These are phyloP conservation scores for Fulica atra DNA, from an alignment of 2,113 vertebrate genomes.

Conservation along the genomic window DNA sequence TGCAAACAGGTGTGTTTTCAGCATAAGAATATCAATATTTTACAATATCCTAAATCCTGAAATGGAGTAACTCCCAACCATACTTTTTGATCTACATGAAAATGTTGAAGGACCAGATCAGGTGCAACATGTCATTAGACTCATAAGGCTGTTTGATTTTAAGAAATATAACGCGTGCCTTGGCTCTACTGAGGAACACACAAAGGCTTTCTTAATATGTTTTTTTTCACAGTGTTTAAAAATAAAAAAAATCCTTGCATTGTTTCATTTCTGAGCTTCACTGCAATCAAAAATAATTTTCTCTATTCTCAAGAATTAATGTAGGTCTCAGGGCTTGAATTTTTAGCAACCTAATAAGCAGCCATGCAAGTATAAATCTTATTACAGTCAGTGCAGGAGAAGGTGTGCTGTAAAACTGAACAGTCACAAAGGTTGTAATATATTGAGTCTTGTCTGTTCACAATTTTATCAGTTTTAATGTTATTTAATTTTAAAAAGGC, in stretches of 20 bases:
- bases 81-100: not conserved
- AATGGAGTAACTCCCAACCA: not conserved
- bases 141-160: not conserved
- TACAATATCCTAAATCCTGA: not conserved
- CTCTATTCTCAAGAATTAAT: not conserved
- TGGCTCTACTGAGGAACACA: not conserved
- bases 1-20: not conserved
- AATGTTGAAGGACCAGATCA: not conserved
- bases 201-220: not conserved
- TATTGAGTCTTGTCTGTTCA: not conserved
- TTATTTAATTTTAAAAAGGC: not conserved
- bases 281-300: not conserved
- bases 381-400: not conserved
- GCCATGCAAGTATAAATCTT: not conserved
- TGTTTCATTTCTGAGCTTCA: not conserved
- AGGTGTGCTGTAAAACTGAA: not conserved
- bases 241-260: not conserved
- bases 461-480: not conserved
- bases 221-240: not conserved
- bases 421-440: not conserved
- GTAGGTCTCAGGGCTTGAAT: not conserved
- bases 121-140: not conserved
- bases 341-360: not conserved
- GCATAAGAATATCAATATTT: not conserved
- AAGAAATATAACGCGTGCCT: not conserved